A percentile compares a stretch with the other conserved stretches of the same genome.
Evolutionary conservation across 2,113 vertebrate species (phyloP).

Genomic region (Cairina moschata): DNA sequence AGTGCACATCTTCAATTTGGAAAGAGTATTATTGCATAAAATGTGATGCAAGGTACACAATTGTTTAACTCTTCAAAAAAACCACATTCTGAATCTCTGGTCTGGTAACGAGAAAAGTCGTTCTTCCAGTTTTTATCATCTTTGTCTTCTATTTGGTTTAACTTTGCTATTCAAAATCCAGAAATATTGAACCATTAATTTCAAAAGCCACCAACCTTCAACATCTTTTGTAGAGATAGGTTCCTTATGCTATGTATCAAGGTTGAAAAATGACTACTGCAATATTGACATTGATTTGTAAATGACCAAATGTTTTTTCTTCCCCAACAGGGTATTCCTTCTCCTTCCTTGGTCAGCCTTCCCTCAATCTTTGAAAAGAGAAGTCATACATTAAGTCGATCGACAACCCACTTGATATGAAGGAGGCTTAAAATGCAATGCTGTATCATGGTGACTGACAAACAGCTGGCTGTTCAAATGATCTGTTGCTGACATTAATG

Average conservation of each 20-base stretch:
- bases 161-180: neutral
- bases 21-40: neutral
- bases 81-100: neutral
- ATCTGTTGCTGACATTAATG: constrained; percentile 65
- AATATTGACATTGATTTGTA: neutral
- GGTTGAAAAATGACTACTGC: neutral
- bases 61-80: neutral
- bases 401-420: constrained; percentile 94
- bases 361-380: constrained; percentile 90
- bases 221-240: neutral
- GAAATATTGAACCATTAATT: neutral
- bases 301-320: neutral
- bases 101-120: neutral
- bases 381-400: constrained; percentile 93
- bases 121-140: neutral
- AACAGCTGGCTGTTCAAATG: constrained; percentile 33
- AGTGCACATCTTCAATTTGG: neutral
- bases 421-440: neutral
- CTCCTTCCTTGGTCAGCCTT: constrained; percentile 92
- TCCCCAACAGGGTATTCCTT: constrained; percentile 80
- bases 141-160: fast-evolving
- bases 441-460: constrained; percentile 29
- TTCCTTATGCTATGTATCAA: neutral
- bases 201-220: neutral
- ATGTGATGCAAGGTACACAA: neutral